Evolutionary conservation across 2,113 vertebrate genomes (phyloP).

Genomic region (Heptranchias perlo): DNA sequence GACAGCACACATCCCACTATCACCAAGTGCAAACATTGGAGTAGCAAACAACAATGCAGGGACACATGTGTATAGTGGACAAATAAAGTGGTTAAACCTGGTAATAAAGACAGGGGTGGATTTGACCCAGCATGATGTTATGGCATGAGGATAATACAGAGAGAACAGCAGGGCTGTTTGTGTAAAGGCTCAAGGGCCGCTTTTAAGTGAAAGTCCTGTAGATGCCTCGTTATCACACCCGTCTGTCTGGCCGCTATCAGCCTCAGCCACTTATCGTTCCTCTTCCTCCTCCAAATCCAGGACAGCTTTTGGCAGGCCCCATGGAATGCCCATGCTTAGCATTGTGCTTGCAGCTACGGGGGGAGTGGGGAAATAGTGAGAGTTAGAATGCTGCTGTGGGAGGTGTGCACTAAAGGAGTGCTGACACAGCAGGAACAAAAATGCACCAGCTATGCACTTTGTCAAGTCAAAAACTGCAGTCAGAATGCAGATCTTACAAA

Average conservation of each 20-base stretch:
- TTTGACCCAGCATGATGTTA: neutral
- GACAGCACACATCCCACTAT: too few relatives aligned
- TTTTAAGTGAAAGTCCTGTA: neutral
- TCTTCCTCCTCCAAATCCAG: neutral
- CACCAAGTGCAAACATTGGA: too few relatives aligned
- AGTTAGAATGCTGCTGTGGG: neutral
- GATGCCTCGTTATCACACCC: neutral
- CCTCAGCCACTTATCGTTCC: neutral
- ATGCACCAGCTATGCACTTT: neutral
- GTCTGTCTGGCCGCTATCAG: neutral
- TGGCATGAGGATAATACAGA: neutral
- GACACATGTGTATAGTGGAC: too few relatives aligned
- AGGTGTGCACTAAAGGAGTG: neutral
- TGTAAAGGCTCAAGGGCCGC: neutral
- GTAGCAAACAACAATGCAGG: too few relatives aligned
- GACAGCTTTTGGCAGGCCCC: neutral
- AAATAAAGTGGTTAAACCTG: neutral
- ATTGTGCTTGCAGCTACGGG: neutral
- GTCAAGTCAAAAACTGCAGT: neutral
- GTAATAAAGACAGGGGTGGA: neutral
- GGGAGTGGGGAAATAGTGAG: neutral
- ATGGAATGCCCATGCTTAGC: neutral
- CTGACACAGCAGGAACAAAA: neutral
- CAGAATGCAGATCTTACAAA: neutral
- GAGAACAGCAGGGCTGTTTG: too few relatives aligned